These are phyloP conservation scores for Aphyosemion australe DNA, from an alignment of 2,113 vertebrate species.

Conservation along the genomic window DNA sequence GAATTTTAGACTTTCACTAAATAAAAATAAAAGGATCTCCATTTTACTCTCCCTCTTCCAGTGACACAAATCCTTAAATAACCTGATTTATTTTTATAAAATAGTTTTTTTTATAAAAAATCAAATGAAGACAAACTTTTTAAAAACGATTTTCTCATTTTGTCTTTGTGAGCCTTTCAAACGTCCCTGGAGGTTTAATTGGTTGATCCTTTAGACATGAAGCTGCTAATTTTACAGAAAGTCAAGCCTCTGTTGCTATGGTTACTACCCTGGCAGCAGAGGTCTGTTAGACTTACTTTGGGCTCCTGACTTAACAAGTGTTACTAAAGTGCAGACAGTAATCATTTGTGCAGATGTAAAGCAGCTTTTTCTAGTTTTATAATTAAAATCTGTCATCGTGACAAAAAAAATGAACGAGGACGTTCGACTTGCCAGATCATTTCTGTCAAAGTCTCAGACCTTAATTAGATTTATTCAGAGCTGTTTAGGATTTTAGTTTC, in stretches of 20 bases:
- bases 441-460: not conserved
- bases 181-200: not conserved
- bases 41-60: too few relatives aligned
- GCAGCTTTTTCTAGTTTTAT: not conserved
- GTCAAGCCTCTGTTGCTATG: not conserved
- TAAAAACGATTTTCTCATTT: too few relatives aligned
- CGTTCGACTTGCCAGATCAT: not conserved
- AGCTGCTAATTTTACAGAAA: not conserved
- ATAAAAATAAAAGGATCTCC: too few relatives aligned
- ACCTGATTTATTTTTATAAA: too few relatives aligned
- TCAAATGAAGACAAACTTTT: too few relatives aligned
- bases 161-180: too few relatives aligned
- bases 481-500: not conserved
- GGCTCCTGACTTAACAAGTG: not conserved
- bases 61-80: too few relatives aligned
- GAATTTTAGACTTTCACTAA: too few relatives aligned
- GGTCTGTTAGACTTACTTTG: too few relatives aligned
- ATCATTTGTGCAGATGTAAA: not conserved
- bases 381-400: not conserved
- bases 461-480: too few relatives aligned
- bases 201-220: not conserved
- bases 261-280: constrained; percentile 1
- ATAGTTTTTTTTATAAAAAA: too few relatives aligned
- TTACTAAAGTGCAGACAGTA: not conserved
- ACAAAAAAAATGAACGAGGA: not conserved